A percentile compares a stretch with the other conserved stretches of the same genome.
Conservation (phyloP, 2,113 vertebrate species). For the Gorsachius goisagi region DNA sequence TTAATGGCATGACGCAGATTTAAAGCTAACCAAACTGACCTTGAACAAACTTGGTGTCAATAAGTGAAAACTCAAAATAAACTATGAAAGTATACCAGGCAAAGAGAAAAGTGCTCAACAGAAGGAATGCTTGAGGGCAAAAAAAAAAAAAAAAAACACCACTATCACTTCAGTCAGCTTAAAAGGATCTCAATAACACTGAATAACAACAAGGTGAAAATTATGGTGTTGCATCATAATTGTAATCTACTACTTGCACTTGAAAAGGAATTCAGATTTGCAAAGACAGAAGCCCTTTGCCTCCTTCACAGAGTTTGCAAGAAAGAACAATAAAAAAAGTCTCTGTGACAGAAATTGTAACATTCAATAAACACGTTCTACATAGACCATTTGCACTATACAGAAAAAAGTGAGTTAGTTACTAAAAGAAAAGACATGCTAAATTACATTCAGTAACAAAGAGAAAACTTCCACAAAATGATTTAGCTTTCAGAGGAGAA, state of each 20-base stretch:
- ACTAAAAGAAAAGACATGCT: background rate
- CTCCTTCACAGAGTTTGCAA: background rate
- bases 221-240: background rate
- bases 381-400: background rate
- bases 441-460: background rate
- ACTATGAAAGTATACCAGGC: background rate
- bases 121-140: background rate
- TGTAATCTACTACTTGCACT: background rate
- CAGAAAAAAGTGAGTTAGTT: background rate
- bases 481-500: background rate
- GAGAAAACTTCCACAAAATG: background rate
- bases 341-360: background rate
- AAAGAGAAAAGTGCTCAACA: background rate
- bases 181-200: background rate
- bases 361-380: background rate
- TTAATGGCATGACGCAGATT: background rate
- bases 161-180: background rate
- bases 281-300: background rate
- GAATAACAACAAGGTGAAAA: background rate
- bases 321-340: background rate
- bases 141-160: too few relatives aligned
- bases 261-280: background rate
- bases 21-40: background rate
- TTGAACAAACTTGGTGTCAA: background rate
- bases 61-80: background rate